These are phyloP conservation scores for Actinernus sp. DNA, from an alignment of 92 coral and sea anemone genomes.

Conservation along the genomic window DNA sequence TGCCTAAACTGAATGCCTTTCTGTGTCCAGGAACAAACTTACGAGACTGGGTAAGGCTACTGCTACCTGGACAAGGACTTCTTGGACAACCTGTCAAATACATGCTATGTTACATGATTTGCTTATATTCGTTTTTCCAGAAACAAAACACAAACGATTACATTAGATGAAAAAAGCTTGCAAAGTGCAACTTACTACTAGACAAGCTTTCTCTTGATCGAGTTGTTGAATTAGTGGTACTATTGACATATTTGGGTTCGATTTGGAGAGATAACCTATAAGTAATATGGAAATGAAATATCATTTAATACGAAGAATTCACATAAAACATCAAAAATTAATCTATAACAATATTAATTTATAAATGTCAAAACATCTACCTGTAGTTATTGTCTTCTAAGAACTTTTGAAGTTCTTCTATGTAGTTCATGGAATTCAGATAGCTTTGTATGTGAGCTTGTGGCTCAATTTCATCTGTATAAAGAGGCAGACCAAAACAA, in stretches of 20 bases:
- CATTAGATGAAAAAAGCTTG: no score
- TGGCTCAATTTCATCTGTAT: conserved; percentile 78
- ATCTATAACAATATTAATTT: no score
- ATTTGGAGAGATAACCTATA: conserved; percentile 88
- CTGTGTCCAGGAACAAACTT: conserved; percentile 94
- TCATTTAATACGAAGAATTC: no score
- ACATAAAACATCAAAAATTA: no score
- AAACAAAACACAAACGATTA: no score
- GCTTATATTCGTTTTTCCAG: no score
- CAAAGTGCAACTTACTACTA: conserved; percentile 37
- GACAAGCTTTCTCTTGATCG: conserved; percentile 87
- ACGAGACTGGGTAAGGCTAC: not conserved
- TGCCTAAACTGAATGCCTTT: conserved; percentile 86
- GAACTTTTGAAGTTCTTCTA: conserved; percentile 96
- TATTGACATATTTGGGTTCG: conserved; percentile 74
- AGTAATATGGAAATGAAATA: not conserved
- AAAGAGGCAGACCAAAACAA: not conserved
- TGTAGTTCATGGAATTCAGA: conserved; percentile 90
- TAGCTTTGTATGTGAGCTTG: conserved; percentile 82
- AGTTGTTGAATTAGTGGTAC: conserved; percentile 32
- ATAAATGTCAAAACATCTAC: conserved; percentile 44
- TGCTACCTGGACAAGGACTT: no score
- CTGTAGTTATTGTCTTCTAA: conserved; percentile 95
- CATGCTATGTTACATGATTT: no score
- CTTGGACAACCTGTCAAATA: no score